Base-by-base conservation (phyloP, 2,888 invertebrate genomes). In the Ernsta delagoae region DNA sequence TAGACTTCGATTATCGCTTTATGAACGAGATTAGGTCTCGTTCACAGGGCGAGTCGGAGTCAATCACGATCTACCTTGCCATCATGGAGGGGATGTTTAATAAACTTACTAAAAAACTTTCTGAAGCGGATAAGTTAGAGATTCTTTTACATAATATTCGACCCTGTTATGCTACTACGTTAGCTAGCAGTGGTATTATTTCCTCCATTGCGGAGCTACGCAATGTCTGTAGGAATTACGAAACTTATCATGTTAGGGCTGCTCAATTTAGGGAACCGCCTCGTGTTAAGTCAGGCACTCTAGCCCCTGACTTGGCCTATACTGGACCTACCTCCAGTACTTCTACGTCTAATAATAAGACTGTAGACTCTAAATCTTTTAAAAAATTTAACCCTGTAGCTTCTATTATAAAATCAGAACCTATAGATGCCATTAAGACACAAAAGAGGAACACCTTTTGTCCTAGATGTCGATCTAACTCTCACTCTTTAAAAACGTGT, bases 281-380 rank as follows among this genome's bases (percentile, higher is more conserved):
- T 5, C n/a, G 6, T n/a, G 45, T 45, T 45, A 45, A n/a, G n/a
- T n/a, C n/a, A 45, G 45, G 45, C n/a, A 48, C 45, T n/a, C n/a
- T 48, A 48, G 45, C 45, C 5, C n/a, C 45, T 48, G 45, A 48
- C n/a, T 6, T n/a, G 2, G 45, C 45, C n/a, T 48, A 48, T 48
- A n/a, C 45, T 48, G 45, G 45, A 48, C 45, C 45, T 48, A 48
- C 45, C 45, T 48, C 45, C 45, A 48, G 45, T 48, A n/a, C 45
- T 48, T 6, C n/a, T n/a, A n/a, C 11, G 9, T 4, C 4, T 9
- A 43, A 9, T 43, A 9, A 11, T 9, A 43, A 43, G 45, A 31
- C 31, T 31, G 31, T 31, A 31, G 45, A 48, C 0, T 6, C 45
- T 48, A 48, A 48, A 48, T 2, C n/a, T 5, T 5, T 48, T 43